These are phyloP conservation scores for Priocnemis perturbator DNA, from an alignment of 2,888 invertebrate species.

Conservation along the genomic window DNA sequence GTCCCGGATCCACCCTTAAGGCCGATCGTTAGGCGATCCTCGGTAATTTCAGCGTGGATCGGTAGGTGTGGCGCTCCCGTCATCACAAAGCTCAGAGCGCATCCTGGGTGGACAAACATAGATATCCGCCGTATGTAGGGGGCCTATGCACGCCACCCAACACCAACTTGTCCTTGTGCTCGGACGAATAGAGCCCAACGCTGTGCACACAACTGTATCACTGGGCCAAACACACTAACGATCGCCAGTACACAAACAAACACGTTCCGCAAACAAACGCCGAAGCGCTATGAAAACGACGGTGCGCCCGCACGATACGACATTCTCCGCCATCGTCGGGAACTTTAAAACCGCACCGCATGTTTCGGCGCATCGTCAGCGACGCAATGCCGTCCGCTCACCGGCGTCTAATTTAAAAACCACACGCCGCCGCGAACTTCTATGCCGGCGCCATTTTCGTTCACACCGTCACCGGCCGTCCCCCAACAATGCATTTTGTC, in stretches of 20 bases:
- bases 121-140: conserved; percentile 49
- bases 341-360: neutral
- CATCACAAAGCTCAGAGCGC: conserved; percentile 30
- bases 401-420: no score
- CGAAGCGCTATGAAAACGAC: conserved; percentile 35
- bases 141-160: conserved; percentile 31
- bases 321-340: neutral
- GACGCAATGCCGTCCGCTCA: no score
- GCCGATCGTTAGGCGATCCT: conserved; percentile 17
- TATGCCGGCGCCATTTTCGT: no score
- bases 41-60: conserved; percentile 28
- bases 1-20: conserved; percentile 17
- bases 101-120: conserved; percentile 60
- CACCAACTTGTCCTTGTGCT: conserved; percentile 43
- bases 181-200: conserved; percentile 41
- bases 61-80: conserved; percentile 21
- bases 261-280: conserved; percentile 51
- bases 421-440: no score
- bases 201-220: conserved; percentile 63
- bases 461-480: no score
- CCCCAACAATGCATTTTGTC: no score
- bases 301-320: conserved; percentile 23
- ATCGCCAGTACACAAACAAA: conserved; percentile 56
- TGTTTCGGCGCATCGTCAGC: no score
- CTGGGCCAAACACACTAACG: conserved; percentile 62